These are phyloP conservation scores for Drosophila nr. medialis DNA, from an alignment of 2,888 invertebrate species.

Conservation along the genomic window DNA sequence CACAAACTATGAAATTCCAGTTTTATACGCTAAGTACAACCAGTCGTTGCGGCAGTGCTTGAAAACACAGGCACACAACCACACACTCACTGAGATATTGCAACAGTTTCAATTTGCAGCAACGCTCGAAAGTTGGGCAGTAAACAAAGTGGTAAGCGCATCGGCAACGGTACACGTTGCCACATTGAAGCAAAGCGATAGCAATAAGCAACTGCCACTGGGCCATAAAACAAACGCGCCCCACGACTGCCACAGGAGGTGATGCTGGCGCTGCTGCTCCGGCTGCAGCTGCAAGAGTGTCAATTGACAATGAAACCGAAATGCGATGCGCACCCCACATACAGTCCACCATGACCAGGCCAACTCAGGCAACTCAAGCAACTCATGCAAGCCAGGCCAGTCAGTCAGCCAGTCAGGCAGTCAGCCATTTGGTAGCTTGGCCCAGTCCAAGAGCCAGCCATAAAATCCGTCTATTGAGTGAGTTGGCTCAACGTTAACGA, in stretches of 20 bases:
- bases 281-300: conserved; percentile 62
- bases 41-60: neutral
- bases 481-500: conserved; percentile 69
- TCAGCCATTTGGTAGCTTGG: conserved; percentile 14
- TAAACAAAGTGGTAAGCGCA: conserved; percentile 65
- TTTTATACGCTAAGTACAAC: neutral
- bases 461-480: conserved; percentile 57
- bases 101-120: conserved; percentile 73
- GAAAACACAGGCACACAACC: conserved; percentile 19
- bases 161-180: conserved; percentile 50
- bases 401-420: conserved; percentile 8
- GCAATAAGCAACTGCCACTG: conserved; percentile 74
- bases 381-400: conserved; percentile 6
- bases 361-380: conserved; percentile 1
- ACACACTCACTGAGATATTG: conserved; percentile 52
- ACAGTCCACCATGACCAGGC: conserved; percentile 6
- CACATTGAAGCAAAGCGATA: conserved; percentile 77
- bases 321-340: conserved; percentile 45
- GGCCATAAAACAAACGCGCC: conserved; percentile 70
- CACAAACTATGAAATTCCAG: neutral
- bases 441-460: conserved; percentile 24
- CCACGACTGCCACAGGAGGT: conserved; percentile 15
- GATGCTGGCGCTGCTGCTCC: neutral
- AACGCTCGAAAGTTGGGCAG: conserved; percentile 53
- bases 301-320: conserved; percentile 79